These are phyloP conservation scores for Montipora cactus DNA, from an alignment of 64 coral and sea anemone species.

Conservation along the genomic window DNA sequence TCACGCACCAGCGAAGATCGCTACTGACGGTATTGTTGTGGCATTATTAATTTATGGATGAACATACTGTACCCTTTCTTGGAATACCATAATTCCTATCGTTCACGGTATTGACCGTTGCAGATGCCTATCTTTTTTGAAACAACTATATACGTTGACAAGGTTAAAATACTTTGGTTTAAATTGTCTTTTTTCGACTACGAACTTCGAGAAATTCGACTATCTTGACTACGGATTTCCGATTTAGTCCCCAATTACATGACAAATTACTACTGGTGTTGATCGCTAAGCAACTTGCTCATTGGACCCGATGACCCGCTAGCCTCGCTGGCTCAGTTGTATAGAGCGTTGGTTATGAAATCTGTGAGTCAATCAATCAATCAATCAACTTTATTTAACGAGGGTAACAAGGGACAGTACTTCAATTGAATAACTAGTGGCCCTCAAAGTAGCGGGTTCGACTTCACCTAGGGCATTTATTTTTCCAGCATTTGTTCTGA, in stretches of 20 bases:
- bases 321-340: neutral
- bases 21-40: neutral
- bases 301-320: neutral
- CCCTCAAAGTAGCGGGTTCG: neutral
- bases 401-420: too few species aligned
- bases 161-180: slow-evolving; percentile 1
- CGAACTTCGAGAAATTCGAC: neutral
- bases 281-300: neutral
- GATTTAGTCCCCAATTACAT: neutral
- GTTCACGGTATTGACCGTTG: neutral
- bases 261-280: slow-evolving; percentile 3
- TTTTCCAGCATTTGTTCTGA: neutral
- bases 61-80: neutral
- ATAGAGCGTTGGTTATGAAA: neutral
- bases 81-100: slow-evolving; percentile 2
- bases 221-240: neutral
- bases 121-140: neutral
- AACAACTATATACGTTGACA: neutral
- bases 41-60: neutral
- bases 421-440: too few species aligned
- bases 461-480: slow-evolving; percentile 3
- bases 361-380: neutral
- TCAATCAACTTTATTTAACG: too few species aligned
- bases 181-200: neutral
- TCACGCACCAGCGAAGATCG: slow-evolving; percentile 15